Base-by-base conservation (phyloP, 2,113 vertebrate genomes). In the Cromileptes altivelis region DNA sequence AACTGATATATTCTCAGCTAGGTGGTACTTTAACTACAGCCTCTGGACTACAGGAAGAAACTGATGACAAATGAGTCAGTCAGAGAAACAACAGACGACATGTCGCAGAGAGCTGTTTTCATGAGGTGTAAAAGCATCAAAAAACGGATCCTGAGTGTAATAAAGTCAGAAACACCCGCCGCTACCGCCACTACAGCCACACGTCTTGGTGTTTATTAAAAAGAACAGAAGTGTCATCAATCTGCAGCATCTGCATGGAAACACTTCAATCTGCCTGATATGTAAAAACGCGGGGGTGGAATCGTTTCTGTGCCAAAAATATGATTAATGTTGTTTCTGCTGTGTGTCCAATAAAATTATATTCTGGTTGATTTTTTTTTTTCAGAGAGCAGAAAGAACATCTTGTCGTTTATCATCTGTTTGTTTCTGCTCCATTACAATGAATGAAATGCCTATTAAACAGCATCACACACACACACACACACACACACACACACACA, bases 261-360 rank as follows among this genome's bases (percentile, higher is more conserved):
- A 78, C 6, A 13, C 57, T 49, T 52, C 12, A 77, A 61, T 60
- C 14, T 9, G 53, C 27, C 76, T 14, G 50, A 69, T 17, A 25
- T 67, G 79, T 76, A 60, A 52, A 76, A 76, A 62, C 37, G 49
- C 23, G 62, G 72, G 42, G 73, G 45, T 14, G 49, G 68, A 8
- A 1, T 13, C 10, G 4, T 49, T 6, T 27, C 50, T 23, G 56
- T 23, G 76, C 69, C 83, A 83, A 17, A 81, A 81, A 57, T 25
- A 49, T 70, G 71, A 87, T 82, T 47, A 67, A 85, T 78, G 85
- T 50, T 73, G 77, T 30, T 69, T 37, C 56, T 42, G 62, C 49
- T 58, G 58, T 11, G 37, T 56, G 50, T 56, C 78, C 13, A 76
- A 87, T 77, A 50, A 76, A 80, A 6, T 30, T 19, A 82, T 64